phyloP scores from a whole-genome alignment of 2,113 vertebrate genomes.

The Rhadina sibilatrix region DNA sequence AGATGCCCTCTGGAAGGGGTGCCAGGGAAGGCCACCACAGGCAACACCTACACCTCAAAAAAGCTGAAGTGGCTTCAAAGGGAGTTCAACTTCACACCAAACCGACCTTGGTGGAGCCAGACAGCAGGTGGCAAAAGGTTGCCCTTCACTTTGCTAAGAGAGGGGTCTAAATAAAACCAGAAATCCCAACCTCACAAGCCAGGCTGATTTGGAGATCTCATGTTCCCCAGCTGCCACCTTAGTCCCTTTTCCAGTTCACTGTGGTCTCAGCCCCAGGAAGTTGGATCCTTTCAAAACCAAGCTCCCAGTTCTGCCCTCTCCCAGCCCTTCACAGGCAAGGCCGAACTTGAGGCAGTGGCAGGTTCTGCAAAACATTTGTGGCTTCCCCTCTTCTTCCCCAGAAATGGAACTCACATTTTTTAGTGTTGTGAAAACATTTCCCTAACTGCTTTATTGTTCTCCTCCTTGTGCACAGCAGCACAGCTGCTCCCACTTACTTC shows the following conservation, averaged over 20 bases:
- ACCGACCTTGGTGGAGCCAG: accelerated
- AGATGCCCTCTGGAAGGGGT: not conserved
- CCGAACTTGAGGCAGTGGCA: not conserved
- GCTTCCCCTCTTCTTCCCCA: not conserved
- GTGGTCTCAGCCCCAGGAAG: not conserved
- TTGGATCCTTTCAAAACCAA: not conserved
- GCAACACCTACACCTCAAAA: accelerated
- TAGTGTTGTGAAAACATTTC: not conserved
- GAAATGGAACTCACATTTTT: not conserved
- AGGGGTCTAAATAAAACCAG: not conserved
- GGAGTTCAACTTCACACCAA: not conserved
- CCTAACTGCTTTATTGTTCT: not conserved
- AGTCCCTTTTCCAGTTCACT: not conserved
- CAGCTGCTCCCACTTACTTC: constrained; percentile 46
- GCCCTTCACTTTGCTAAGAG: not conserved
- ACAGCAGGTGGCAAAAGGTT: not conserved
- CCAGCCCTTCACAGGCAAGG: not conserved
- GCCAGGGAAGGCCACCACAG: not conserved
- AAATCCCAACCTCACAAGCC: not conserved
- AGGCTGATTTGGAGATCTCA: not conserved
- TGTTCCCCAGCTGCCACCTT: not conserved
- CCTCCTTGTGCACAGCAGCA: not conserved
- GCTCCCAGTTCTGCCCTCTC: not conserved
- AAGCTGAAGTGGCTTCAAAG: not conserved
- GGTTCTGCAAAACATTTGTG: not conserved